Evolutionary conservation across 1,140 invertebrate species (phyloP), one percentile per base, ranked within the genome.

Genomic region (Rhizoglyphus robini): DNA sequence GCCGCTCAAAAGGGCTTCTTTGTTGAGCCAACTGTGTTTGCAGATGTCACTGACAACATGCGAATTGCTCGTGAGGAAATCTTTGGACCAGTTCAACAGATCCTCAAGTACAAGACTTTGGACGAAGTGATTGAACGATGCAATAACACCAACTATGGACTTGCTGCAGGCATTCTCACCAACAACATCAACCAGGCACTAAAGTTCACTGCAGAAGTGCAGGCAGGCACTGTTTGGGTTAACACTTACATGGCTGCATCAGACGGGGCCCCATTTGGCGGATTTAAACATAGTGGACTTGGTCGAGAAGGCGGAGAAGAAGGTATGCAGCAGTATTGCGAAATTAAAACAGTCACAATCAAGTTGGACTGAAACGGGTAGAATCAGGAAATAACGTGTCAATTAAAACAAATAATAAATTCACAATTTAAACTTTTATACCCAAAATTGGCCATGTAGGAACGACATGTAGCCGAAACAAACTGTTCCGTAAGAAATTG

Each of bases 41-140:
- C 87, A 18, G 83, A 96, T 76, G 94, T 98, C 1, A 73, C 84
- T 69, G 94, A 98, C 74, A 74, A 94, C 71, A 96, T 97, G 89
- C 84, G 81, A 31, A 96, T 98, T 74, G 91, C 93, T 4, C 82
- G 77, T 62, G 88, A 93, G 74, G 95, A 99, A 88, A 98, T 98
- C 72, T 98, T 98, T 79, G 94, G 95, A 1, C 94, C 95, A 4
- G 94, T 98, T 30, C 91, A 95, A 80, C 88, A 92, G 75, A 85
- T 99, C 54, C 76, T 97, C n/a, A 90, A 88, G 73, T 99, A 96
- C 78, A 88, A 88, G 66, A 78, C 83, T 11, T 75, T 93, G 36
- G 88, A 95, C 68, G 93, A 98, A 75, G 83, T 96, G 4, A 85
- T 97, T 48, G 81, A 87, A 70, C 81, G 93, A 65, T 90, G 92